Evolutionary conservation across 1,140 invertebrate species (phyloP).

Genomic region (Heliothis subflexa): DNA sequence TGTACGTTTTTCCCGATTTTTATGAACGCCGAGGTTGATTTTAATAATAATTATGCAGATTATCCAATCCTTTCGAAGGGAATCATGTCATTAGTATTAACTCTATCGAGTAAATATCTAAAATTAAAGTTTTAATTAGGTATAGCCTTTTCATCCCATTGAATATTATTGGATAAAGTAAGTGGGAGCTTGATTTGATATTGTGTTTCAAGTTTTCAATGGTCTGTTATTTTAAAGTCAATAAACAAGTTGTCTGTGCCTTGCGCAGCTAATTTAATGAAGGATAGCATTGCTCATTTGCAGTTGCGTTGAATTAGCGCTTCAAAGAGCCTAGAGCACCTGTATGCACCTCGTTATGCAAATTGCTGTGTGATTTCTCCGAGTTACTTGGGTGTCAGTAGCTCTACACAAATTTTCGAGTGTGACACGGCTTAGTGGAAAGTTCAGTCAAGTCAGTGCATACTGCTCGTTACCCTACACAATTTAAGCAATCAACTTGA

Average conservation of each 20-base stretch:
- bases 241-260: constrained; percentile 3
- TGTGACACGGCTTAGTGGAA: constrained; percentile 29
- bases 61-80: neutral
- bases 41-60: constrained; percentile 40
- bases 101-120: neutral
- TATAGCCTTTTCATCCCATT: neutral
- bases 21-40: constrained; percentile 22
- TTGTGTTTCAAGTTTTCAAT: neutral
- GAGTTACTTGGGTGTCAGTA: constrained; percentile 47
- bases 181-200: neutral
- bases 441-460: constrained; percentile 6
- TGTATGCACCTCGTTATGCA: constrained; percentile 55
- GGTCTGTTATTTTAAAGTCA: neutral
- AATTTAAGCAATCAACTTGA: constrained; percentile 16
- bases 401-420: constrained; percentile 47
- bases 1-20: constrained; percentile 32
- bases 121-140: constrained; percentile 5
- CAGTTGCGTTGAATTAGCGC: constrained; percentile 34
- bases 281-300: constrained; percentile 51
- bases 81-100: constrained; percentile 1
- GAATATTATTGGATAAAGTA: constrained; percentile 5
- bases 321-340: constrained; percentile 45
- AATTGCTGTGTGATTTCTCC: constrained; percentile 56
- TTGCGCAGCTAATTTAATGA: constrained; percentile 46
- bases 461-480: constrained; percentile 13